These are phyloP conservation scores for Zaprionus africanus DNA, from an alignment of 1,140 invertebrate genomes.

Conservation along the genomic window DNA sequence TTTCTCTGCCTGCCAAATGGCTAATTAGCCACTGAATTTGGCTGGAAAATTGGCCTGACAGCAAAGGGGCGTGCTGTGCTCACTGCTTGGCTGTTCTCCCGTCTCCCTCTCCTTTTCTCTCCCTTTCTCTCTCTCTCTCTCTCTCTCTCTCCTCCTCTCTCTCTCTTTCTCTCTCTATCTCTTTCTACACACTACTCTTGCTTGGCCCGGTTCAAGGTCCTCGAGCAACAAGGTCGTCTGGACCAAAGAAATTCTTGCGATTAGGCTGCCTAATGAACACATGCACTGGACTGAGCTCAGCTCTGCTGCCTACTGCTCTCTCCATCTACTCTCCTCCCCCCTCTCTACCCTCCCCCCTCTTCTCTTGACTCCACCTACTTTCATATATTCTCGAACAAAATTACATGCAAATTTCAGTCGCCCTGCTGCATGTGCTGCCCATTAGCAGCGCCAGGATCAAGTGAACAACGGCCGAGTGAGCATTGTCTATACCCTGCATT, in stretches of 20 bases:
- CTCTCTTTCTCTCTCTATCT: background rate
- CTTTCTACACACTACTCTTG: background rate
- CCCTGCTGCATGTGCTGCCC: constrained; percentile 42
- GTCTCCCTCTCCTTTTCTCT: background rate
- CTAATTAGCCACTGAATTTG: constrained; percentile 67
- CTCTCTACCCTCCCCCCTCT: background rate
- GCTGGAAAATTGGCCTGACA: constrained; percentile 41
- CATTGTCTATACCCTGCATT: constrained; percentile 29
- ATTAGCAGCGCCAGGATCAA: constrained; percentile 46
- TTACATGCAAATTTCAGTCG: constrained; percentile 74
- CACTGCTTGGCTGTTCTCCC: background rate
- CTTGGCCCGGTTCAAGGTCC: constrained; percentile 59
- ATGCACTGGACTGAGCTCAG: constrained; percentile 2
- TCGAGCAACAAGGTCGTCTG: constrained; percentile 53
- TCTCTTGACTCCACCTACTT: background rate
- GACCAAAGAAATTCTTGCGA: background rate
- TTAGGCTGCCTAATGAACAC: constrained; percentile 32
- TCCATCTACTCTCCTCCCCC: background rate
- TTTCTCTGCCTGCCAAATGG: constrained; percentile 8
- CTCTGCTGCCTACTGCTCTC: background rate
- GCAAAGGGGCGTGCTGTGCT: constrained; percentile 47
- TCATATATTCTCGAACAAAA: constrained; percentile 39
- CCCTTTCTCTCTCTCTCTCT: background rate
- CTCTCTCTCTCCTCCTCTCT: background rate
- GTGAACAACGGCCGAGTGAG: background rate